These are phyloP conservation scores for Mustelus asterias DNA, from an alignment of 2,113 vertebrate genomes.

Conservation along the genomic window DNA sequence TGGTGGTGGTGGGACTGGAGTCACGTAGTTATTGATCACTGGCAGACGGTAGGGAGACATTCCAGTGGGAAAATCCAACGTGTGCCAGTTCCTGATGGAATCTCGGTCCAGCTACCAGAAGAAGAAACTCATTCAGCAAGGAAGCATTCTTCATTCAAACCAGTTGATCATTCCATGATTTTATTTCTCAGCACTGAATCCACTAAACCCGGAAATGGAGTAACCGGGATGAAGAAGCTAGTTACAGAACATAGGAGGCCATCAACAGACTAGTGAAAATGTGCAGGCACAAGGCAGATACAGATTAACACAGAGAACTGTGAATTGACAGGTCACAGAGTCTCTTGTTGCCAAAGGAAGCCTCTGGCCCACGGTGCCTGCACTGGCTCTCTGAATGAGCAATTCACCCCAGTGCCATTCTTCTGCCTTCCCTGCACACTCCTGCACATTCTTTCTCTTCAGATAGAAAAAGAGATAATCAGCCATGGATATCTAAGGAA, in stretches of 20 bases:
- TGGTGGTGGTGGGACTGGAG: conserved; percentile 62
- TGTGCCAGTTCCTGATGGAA: conserved; percentile 46
- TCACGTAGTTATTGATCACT: conserved; percentile 55
- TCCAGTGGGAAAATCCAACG: conserved; percentile 46
- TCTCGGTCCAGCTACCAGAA: conserved; percentile 61
- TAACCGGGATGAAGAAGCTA: background rate
- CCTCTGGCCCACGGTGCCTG: too few relatives aligned
- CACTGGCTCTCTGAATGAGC: too few relatives aligned
- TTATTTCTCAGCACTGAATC: background rate
- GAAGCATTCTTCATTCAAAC: background rate
- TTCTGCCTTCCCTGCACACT: too few relatives aligned
- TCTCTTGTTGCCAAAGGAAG: too few relatives aligned
- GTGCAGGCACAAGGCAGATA: background rate
- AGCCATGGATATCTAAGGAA: too few relatives aligned
- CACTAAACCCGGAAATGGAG: background rate
- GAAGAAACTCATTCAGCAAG: conserved; percentile 21
- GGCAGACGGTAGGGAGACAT: conserved; percentile 68
- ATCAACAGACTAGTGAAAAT: background rate
- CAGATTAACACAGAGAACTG: background rate
- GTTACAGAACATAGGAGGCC: background rate
- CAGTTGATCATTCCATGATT: background rate
- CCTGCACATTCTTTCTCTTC: too few relatives aligned
- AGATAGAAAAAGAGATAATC: too few relatives aligned
- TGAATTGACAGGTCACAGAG: background rate
- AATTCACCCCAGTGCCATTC: too few relatives aligned